phyloP scores from a whole-genome alignment of 2,113 vertebrate genomes.

The Azemiops feae region DNA sequence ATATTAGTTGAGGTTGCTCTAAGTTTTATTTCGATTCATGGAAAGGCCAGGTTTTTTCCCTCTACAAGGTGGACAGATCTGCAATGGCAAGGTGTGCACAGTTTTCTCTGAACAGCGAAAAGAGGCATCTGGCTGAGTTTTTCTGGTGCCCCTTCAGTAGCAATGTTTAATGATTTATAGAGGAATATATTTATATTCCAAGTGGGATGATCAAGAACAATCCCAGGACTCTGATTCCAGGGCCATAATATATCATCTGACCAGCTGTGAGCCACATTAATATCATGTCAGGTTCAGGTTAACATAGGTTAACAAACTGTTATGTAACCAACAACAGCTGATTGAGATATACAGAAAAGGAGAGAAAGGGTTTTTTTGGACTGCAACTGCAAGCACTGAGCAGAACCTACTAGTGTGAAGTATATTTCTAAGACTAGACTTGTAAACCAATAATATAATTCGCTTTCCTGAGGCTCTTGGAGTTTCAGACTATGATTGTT shows the following conservation, averaged over 20 bases:
- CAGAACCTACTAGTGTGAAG: conserved; percentile 32
- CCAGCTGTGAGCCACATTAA: conserved; percentile 33
- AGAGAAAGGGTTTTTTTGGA: not conserved
- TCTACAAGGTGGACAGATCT: not conserved
- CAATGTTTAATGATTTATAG: conserved; percentile 42
- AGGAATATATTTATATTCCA: conserved; percentile 42
- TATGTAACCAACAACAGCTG: conserved; percentile 49
- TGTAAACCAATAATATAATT: conserved; percentile 30
- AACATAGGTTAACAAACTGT: conserved; percentile 25
- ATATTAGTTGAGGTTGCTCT: not conserved
- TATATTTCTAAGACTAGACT: conserved; percentile 29
- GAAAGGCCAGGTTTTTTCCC: not conserved
- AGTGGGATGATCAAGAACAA: conserved; percentile 38
- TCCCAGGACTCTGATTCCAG: conserved; percentile 25
- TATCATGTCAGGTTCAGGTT: conserved; percentile 44
- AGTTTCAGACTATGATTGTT: not conserved
- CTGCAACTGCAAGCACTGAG: not conserved
- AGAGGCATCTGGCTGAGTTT: not conserved
- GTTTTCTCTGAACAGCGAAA: not conserved
- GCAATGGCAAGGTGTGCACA: not conserved
- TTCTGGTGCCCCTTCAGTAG: not conserved
- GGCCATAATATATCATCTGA: not conserved
- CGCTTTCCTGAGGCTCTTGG: not conserved
- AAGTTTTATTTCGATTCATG: not conserved
- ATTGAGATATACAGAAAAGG: conserved; percentile 20